Base-by-base conservation (phyloP, 2,888 invertebrate species). In the Lasius platythorax region DNA sequence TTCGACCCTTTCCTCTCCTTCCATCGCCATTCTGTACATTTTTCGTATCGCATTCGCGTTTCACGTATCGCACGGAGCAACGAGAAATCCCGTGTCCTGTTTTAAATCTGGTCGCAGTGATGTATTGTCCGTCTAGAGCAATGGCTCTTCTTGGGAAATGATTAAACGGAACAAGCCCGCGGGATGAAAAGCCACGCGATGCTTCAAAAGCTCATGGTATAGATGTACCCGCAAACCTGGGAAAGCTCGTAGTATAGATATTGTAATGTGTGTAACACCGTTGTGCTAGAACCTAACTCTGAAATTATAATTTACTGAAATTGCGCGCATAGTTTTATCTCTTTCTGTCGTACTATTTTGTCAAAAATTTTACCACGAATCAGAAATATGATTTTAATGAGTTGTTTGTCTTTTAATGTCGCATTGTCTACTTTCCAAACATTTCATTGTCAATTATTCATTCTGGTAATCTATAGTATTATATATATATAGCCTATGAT, bases 21-120 rank as follows among this genome's bases (percentile, higher is more conserved):
- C 73, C 58, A 23, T 23, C 53, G 79, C 66, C 85, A 75, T 83
- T 90, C 91, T 87, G 88, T 91, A 89, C 90, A 91, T 91, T 90
- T 91, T 92, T 91, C 90, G 89, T 88, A 88, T 90, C 91, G 83
- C 88, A 84, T 85, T 85, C 90, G 86, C 84, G 68, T 89, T 86
- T 81, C 88, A 70, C 88, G 84, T 86, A 87, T 85, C 87, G 85
- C 82, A 50, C 85, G 84, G 82, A 23, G 84, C 83, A 61, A 90
- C 83, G 87, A 53, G 53, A 78, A 87, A 85, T 90, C 85, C 86
- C 87, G 83, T 84, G 82, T 87, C 74, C 72, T 84, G 64, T 79
- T 88, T 90, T 85, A 89, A 90, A 90, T 90, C 90, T 85, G 85
- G 76, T 86, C 78, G 73, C 84, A 63, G 85, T 90, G 90, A 90